Evolutionary conservation across 1,140 invertebrate genomes (phyloP), one percentile per base, ranked within the genome.

Genomic region (Harlomillsia oculata): DNA sequence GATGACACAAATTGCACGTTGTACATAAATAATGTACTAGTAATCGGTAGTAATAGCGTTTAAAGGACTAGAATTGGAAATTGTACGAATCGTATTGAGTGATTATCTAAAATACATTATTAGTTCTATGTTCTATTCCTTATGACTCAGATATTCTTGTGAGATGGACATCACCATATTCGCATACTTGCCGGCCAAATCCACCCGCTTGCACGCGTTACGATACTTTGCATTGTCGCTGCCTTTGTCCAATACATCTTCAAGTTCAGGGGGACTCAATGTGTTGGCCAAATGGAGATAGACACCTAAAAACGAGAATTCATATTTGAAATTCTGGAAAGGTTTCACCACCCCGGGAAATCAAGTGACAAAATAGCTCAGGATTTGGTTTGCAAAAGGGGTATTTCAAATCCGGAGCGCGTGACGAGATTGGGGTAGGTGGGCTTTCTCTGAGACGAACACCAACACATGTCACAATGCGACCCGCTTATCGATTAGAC

Each of bases 271-370:
- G 3, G 56, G 52, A 25, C 39, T 54, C 34, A 64, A 36, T 18
- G 45, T 60, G 39, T 64, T 64, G 14, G 62, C 62, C 26, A 64
- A 52, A 52, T 64, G 58, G 16, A 64, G 51, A 46, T 64, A 64
- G 14, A 61, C 62, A 48, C 55, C 62, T 64, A n/a, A n/a, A n/a
- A n/a, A n/a, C n/a, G n/a, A n/a, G n/a, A n/a, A n/a, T 25, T 4
- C 44, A 51, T 26, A 50, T 16, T 43, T 43, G 20, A 13, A 8
- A 43, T 21, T 43, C 11, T 11, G n/a, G 11, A n/a, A 36, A 36
- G 34, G 11, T 11, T 36, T 36, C 34, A 36, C n/a, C n/a, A n/a
- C n/a, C n/a, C n/a, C n/a, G n/a, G n/a, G n/a, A n/a, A n/a, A n/a
- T n/a, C n/a, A n/a, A n/a, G n/a, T n/a, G n/a, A n/a, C n/a, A n/a